Conservation (phyloP, 2,888 invertebrate genomes). For the Automeris io region DNA sequence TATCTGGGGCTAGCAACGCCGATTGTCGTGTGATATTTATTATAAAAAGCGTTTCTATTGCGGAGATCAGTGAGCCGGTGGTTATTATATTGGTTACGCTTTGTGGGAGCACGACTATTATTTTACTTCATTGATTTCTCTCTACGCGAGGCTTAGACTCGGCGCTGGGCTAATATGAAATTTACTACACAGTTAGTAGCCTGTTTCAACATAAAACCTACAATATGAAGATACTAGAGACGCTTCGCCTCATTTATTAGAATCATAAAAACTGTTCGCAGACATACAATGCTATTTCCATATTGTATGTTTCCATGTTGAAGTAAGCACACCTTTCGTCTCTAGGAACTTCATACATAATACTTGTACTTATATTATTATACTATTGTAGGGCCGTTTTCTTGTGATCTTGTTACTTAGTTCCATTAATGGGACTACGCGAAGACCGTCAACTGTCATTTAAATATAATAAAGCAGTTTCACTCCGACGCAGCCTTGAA, state of each 20-base stretch:
- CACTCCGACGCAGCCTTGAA: no score
- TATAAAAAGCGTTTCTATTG: constrained; percentile 35
- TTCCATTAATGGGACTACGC: no score
- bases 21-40: constrained; percentile 68
- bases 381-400: no score
- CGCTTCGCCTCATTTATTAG: not conserved
- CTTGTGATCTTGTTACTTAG: no score
- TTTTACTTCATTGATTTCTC: constrained; percentile 39
- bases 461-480: no score
- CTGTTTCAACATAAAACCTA: not conserved
- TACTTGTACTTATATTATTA: no score
- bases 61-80: constrained; percentile 25
- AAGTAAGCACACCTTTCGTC: no score
- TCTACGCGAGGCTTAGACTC: not conserved
- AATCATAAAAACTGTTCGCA: not conserved
- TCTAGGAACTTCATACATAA: no score
- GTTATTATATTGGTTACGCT: constrained; percentile 49
- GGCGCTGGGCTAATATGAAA: not conserved
- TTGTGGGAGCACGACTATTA: constrained; percentile 39
- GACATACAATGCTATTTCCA: no score
- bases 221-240: not conserved
- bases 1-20: no score
- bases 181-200: not conserved
- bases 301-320: no score
- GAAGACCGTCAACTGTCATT: no score